phyloP scores from a whole-genome alignment of 2,113 vertebrate species.

The Pachypanchax playfairii region DNA sequence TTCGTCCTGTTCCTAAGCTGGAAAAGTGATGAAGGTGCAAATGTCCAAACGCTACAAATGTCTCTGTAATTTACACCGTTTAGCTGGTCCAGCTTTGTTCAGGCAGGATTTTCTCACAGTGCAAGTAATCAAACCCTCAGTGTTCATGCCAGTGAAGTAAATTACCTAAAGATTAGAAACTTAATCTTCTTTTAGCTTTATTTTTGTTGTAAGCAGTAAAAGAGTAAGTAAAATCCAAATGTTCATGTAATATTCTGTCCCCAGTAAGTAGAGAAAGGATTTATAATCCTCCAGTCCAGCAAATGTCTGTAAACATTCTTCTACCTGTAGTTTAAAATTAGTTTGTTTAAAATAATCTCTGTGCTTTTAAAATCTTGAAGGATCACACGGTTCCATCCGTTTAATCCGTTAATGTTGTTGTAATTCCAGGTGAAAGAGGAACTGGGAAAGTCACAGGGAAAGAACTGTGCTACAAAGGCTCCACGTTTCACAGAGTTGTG shows the following conservation, averaged over 20 bases:
- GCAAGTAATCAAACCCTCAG: slow-evolving; percentile 37
- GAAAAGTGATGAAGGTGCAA: not conserved
- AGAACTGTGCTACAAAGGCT: slow-evolving; percentile 97
- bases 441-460: slow-evolving; percentile 94
- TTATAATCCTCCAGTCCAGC: no score
- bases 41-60: not conserved
- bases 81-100: slow-evolving; percentile 7
- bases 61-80: not conserved
- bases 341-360: no score
- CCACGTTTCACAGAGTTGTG: slow-evolving; percentile 97
- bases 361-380: not conserved
- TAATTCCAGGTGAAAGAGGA: slow-evolving; percentile 90
- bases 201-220: slow-evolving; percentile 30
- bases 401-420: slow-evolving; percentile 12
- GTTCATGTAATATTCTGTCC: slow-evolving; percentile 17
- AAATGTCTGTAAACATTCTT: no score
- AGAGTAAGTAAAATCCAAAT: not conserved
- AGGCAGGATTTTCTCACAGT: slow-evolving; percentile 7
- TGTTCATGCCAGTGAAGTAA: slow-evolving; percentile 33
- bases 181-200: slow-evolving; percentile 25
- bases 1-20: no score
- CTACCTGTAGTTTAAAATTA: no score
- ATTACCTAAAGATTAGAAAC: slow-evolving; percentile 36
- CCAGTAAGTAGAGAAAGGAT: no score
- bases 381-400: not conserved